phyloP scores from a whole-genome alignment of 2,797 vertebrate genomes.

The Smutsia temminckii region DNA sequence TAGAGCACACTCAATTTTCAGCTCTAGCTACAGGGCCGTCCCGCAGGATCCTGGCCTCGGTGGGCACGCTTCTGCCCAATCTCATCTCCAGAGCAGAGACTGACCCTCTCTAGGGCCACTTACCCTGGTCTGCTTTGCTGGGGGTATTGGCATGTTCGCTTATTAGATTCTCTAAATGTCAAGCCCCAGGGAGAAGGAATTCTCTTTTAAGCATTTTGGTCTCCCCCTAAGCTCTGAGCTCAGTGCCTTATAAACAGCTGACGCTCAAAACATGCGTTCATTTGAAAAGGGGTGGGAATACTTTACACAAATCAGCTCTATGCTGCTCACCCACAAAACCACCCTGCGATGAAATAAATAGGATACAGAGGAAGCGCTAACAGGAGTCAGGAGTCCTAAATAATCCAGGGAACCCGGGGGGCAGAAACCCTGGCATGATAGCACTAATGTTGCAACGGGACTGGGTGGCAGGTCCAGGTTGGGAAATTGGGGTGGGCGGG shows the following conservation, averaged over 20 bases:
- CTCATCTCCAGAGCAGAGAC: not conserved
- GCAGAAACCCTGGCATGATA: not conserved
- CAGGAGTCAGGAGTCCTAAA: not conserved
- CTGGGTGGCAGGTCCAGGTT: not conserved
- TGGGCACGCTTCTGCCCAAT: not conserved
- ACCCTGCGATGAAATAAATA: not conserved
- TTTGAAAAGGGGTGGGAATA: not conserved
- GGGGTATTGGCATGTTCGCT: not conserved
- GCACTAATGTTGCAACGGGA: not conserved
- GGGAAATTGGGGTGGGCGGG: accelerated
- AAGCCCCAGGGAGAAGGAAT: not conserved
- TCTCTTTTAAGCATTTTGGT: not conserved
- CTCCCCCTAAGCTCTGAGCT: not conserved
- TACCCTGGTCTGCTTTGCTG: not conserved
- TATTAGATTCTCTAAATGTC: not conserved
- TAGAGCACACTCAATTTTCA: not conserved
- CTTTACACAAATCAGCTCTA: not conserved
- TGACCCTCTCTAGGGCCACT: not conserved
- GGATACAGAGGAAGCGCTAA: not conserved
- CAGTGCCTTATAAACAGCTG: not conserved
- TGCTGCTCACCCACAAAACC: not conserved
- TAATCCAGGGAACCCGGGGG: not conserved
- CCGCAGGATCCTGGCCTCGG: not conserved
- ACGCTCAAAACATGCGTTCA: not conserved
- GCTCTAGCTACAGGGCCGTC: not conserved